These are phyloP conservation scores for Parnassius smintheus DNA, from an alignment of 2,888 invertebrate species.

Conservation along the genomic window DNA sequence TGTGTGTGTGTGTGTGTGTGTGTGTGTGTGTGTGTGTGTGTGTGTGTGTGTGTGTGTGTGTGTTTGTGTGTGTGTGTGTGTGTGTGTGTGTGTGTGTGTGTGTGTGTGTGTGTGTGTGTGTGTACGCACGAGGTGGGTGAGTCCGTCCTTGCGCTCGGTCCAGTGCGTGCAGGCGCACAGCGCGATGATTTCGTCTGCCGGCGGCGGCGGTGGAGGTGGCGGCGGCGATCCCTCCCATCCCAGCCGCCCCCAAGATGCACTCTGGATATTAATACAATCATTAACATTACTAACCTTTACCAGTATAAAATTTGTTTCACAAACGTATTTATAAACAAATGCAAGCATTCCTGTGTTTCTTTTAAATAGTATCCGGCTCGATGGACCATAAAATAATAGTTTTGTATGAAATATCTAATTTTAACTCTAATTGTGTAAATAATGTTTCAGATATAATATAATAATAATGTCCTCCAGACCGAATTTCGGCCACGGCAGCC, in stretches of 20 bases:
- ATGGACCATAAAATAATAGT: not conserved
- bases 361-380: not conserved
- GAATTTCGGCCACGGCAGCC: too few relatives aligned
- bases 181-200: conserved; percentile 89
- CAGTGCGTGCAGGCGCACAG: conserved; percentile 94
- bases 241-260: conserved; percentile 90
- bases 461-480: too few relatives aligned
- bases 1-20: not conserved
- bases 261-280: conserved; percentile 65
- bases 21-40: not conserved
- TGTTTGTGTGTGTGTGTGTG: too few relatives aligned
- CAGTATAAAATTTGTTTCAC: too few relatives aligned
- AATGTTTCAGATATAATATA: too few relatives aligned
- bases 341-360: not conserved
- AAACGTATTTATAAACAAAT: too few relatives aligned
- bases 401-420: too few relatives aligned
- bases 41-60: too few relatives aligned
- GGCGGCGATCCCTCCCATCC: conserved; percentile 76
- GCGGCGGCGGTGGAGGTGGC: conserved; percentile 51
- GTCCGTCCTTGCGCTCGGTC: conserved; percentile 97
- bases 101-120: not conserved
- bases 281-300: too few relatives aligned
- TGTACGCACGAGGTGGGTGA: conserved; percentile 87
- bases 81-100: too few relatives aligned
- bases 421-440: too few relatives aligned